These are phyloP conservation scores for Pygathrix nemaeus DNA, from an alignment of 2,113 vertebrate species.

Conservation along the genomic window DNA sequence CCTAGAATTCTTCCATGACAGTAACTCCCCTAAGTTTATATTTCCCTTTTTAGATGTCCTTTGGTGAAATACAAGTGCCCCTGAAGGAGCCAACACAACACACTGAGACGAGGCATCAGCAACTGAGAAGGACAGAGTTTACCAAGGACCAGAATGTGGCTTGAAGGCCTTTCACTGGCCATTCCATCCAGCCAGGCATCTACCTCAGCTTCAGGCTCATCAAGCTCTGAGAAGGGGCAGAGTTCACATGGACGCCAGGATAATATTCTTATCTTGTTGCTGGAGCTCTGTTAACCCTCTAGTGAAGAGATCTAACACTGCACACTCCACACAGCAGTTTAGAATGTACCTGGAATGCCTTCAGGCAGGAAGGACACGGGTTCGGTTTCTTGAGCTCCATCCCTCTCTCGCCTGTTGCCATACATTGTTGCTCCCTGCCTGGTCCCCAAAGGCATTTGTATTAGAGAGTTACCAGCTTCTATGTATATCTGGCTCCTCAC, in stretches of 20 bases:
- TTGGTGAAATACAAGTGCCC: neutral
- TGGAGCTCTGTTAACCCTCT: neutral
- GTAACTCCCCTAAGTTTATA: no score
- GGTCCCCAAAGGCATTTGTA: neutral
- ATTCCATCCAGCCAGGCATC: no score
- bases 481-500: neutral
- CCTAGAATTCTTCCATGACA: neutral
- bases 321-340: neutral
- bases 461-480: neutral
- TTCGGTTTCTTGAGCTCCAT: neutral
- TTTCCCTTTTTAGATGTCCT: neutral
- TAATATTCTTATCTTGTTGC: neutral
- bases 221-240: neutral
- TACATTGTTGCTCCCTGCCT: neutral
- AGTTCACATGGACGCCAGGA: neutral
- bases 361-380: no score
- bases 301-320: neutral
- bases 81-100: neutral
- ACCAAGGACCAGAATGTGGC: accelerated
- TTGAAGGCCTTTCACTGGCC: neutral
- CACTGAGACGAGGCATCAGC: neutral
- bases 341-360: neutral
- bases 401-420: neutral
- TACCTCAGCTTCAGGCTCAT: neutral
- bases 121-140: neutral